phyloP scores from a whole-genome alignment of 2,797 vertebrate species.

The Lacerta viridis region DNA sequence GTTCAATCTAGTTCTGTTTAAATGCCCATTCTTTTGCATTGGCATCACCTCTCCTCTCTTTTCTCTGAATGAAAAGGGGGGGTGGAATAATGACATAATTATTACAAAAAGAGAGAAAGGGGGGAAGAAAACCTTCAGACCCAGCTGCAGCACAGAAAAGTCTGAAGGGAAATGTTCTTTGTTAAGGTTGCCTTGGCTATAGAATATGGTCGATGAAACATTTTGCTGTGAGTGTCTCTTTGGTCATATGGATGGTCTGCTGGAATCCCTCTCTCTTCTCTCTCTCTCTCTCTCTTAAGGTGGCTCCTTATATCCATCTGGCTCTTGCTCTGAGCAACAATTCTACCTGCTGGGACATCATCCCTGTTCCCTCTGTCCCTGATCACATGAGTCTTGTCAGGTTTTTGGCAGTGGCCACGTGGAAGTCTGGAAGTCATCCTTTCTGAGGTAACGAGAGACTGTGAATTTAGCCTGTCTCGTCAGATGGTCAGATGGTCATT shows the following conservation, averaged over 20 bases:
- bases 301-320: constrained; percentile 65
- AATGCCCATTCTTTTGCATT: constrained; percentile 78
- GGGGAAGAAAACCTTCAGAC: constrained; percentile 60
- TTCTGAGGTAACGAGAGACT: constrained; percentile 51
- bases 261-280: constrained; percentile 51
- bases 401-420: constrained; percentile 12
- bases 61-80: constrained; percentile 77
- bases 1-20: constrained; percentile 78
- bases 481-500: constrained; percentile 43
- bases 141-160: constrained; percentile 79
- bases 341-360: constrained; percentile 62
- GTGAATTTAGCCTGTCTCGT: constrained; percentile 31
- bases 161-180: constrained; percentile 77
- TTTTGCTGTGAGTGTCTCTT: constrained; percentile 67
- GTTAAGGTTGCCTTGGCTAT: constrained; percentile 80
- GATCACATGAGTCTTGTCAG: constrained; percentile 13
- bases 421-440: constrained; percentile 69
- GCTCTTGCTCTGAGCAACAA: constrained; percentile 45
- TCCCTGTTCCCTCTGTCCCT: neutral
- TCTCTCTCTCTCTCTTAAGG: constrained; percentile 64
- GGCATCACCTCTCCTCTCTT: constrained; percentile 76
- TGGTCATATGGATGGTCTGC: constrained; percentile 70
- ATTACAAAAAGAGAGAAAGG: constrained; percentile 63
- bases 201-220: constrained; percentile 78
- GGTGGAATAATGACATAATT: constrained; percentile 77